Evolutionary conservation across 2,888 invertebrate species (phyloP), one percentile per base, ranked within the genome.

Genomic region (Drosophila monieri): DNA sequence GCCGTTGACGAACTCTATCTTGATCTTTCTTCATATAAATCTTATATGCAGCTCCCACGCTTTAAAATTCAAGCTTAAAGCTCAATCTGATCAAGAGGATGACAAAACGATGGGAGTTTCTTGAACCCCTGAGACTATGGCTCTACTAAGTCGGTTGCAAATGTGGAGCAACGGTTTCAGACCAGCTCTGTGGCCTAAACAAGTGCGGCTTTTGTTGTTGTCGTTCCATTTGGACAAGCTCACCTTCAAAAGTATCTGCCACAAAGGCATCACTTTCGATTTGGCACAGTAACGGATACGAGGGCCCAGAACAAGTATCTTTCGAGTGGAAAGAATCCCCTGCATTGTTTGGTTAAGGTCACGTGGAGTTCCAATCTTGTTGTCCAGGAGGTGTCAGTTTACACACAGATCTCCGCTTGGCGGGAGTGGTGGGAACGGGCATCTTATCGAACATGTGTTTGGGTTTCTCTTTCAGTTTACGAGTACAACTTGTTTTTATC

Each of bases 181-280:
- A 4, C 21, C 21, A 23, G 0, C 21, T 23, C 21, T 44, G 44
- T 48, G 43, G 49, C 62, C 43, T 39, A 55, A 35, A 23, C 69
- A 70, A 72, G 73, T 72, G 69, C 51, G 53, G n/a, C 64, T 21
- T 21, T 12, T 25, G 15, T 54, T 51, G 41, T 39, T 44, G 56
- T 37, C 55, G 74, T 79, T 77, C 74, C 80, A 83, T 59, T 46
- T 64, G 84, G 67, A 61, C 65, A 79, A 49, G 84, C 73, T 81
- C 85, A 72, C 86, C 86, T 86, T 80, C 77, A 55, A 57, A 64
- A 68, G 77, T 62, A 67, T 53, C 76, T 52, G 65, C 30, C 15
- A 51, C 62, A 39, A 12, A 15, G 56, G 80, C 78, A 74, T 71
- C 86, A 81, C 84, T 86, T 80, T 86, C 85, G 62, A 75, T 77